Evolutionary conservation across 2,888 invertebrate genomes (phyloP).

Genomic region (Micoletzkya japonica): DNA sequence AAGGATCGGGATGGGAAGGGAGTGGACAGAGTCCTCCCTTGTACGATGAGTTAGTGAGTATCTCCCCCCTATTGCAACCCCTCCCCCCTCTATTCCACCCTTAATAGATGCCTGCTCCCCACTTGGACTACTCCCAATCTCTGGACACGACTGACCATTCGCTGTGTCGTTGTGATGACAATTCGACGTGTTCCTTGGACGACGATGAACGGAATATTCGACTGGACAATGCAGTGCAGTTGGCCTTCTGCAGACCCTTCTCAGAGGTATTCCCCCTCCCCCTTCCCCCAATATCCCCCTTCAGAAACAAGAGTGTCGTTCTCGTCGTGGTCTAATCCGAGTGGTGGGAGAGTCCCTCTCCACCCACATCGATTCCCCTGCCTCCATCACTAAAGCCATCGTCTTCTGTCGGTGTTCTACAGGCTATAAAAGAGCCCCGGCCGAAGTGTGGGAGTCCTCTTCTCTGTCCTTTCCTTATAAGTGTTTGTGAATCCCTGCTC

Average conservation of each 20-base stretch:
- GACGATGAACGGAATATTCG: not conserved
- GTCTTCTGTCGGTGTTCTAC: not conserved
- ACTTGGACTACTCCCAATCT: not conserved
- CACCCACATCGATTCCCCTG: not conserved
- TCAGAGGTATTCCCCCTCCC: not conserved
- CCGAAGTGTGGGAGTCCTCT: constrained; percentile 9
- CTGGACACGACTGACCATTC: not conserved
- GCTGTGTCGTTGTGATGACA: not conserved
- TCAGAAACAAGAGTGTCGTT: constrained; percentile 3
- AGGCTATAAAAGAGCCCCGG: constrained; percentile 2
- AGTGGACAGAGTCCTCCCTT: constrained; percentile 20
- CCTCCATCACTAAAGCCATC: constrained; percentile 1
- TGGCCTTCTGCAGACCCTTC: constrained; percentile 11
- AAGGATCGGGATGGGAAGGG: constrained; percentile 13
- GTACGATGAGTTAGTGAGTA: constrained; percentile 18
- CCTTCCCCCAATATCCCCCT: not conserved
- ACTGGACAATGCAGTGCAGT: not conserved
- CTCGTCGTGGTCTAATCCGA: not conserved
- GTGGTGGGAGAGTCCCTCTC: constrained; percentile 7
- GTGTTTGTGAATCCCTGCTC: not conserved
- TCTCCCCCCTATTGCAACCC: not conserved
- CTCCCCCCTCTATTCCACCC: not conserved
- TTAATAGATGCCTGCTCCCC: constrained; percentile 2
- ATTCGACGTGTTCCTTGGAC: constrained; percentile 19
- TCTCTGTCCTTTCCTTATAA: constrained; percentile 7